Conservation (phyloP, 2,888 invertebrate species). For the Cecidostiba fungosa region DNA sequence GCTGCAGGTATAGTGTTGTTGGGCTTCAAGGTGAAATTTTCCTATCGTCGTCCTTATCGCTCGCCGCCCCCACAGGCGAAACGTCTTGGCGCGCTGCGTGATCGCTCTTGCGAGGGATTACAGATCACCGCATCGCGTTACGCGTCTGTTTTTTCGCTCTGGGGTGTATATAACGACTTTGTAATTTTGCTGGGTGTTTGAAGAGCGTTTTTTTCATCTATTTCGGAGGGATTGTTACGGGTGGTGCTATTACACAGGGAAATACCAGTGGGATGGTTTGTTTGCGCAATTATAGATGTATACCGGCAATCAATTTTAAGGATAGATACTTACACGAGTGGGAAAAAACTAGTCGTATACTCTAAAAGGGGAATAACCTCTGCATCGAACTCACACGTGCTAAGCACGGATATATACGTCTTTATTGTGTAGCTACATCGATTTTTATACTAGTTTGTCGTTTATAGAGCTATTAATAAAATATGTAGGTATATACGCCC, state of each 20-base stretch:
- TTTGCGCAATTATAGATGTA: too few relatives aligned
- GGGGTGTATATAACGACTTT: not conserved
- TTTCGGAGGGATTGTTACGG: not conserved
- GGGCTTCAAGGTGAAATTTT: conserved; percentile 70
- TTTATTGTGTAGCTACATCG: conserved; percentile 8
- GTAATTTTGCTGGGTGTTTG: not conserved
- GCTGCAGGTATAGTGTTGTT: not conserved
- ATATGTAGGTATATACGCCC: not conserved
- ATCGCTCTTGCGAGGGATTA: not conserved
- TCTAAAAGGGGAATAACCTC: conserved; percentile 31
- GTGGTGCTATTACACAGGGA: not conserved
- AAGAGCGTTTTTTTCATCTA: not conserved
- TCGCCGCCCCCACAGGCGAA: not conserved
- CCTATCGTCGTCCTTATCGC: conserved; percentile 28
- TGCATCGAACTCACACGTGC: not conserved
- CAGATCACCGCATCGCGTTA: conserved; percentile 14
- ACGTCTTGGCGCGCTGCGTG: not conserved
- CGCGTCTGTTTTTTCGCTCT: not conserved
- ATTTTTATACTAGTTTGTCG: conserved; percentile 3
- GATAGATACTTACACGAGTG: not conserved
- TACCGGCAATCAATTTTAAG: not conserved
- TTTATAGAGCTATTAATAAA: conserved; percentile 4
- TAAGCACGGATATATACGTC: not conserved
- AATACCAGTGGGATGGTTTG: not conserved
- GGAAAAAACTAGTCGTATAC: not conserved